Percentiles rank a stretch among this genome's conserved stretches.
Evolutionary conservation across 1,140 invertebrate genomes (phyloP).

Genomic region (Schlechtendalia chinensis): DNA sequence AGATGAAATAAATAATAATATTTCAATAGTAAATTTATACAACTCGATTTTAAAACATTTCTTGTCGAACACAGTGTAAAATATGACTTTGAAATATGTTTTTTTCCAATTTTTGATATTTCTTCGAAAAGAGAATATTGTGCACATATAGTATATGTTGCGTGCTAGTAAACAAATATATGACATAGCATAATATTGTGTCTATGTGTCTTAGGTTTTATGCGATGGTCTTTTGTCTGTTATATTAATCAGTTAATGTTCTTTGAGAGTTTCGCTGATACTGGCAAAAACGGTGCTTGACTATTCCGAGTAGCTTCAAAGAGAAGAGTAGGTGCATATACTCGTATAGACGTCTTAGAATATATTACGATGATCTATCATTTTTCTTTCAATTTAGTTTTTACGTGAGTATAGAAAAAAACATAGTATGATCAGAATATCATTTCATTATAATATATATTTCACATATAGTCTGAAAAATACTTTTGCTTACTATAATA

Average conservation of each 20-base stretch:
- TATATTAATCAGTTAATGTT: slow-evolving; percentile 25
- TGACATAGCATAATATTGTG: too few species aligned
- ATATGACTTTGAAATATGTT: too few species aligned
- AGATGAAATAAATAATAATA: too few species aligned
- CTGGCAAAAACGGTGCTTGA: neutral
- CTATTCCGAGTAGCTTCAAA: slow-evolving; percentile 4
- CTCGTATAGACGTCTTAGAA: neutral
- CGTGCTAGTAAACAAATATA: too few species aligned
- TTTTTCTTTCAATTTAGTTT: slow-evolving; percentile 17
- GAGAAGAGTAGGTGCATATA: neutral
- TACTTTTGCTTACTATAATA: neutral
- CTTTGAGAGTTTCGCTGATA: neutral
- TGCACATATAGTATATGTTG: too few species aligned
- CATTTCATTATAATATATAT: neutral
- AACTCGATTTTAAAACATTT: too few species aligned
- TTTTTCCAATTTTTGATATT: too few species aligned
- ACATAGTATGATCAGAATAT: neutral
- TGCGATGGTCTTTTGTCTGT: neutral
- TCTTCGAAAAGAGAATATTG: too few species aligned
- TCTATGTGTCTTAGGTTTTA: neutral
- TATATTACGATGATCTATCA: slow-evolving; percentile 20
- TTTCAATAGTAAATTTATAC: too few species aligned
- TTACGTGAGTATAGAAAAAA: neutral
- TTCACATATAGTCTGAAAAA: neutral
- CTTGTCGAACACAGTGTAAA: too few species aligned